Base-by-base conservation (phyloP, 2,888 invertebrate genomes). In the Celastrina argiolus region DNA sequence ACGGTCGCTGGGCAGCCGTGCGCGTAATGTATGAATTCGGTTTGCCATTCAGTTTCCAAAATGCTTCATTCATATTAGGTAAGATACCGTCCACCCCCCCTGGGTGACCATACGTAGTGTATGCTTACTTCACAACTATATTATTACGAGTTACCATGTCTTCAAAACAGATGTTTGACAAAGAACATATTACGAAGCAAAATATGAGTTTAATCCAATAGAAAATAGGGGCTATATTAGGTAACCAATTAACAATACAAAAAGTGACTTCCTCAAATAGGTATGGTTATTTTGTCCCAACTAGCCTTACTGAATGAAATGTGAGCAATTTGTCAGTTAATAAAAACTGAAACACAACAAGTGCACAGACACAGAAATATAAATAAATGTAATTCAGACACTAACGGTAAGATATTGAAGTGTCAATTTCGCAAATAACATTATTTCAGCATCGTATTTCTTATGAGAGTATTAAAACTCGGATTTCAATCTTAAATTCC, bases 11-110 rank as follows among this genome's bases (percentile, higher is more conserved):
- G 28, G n/a, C 58, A 31, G n/a, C 56, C 26, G 28, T 26, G 26
- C 22, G 22, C 22, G 58, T 58, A 61, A 61, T 22, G 61, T 61
- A 61, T 39, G 36, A 39, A 61, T 61, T 39, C 14, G 61, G 61
- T 59, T 59, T 18, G 4, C 51, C 14, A 22, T 14, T 36, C 12
- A 10, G 51, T 22, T 51, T 51, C 6, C 6, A 26, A 51, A 26
- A 22, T 4, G 16, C 22, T 51, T 51, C 51, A 5, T 22, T 22
- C 36, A 36, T 36, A 36, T 36, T 36, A 36, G n/a, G n/a, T n/a
- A n/a, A n/a, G n/a, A n/a, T n/a, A n/a, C n/a, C n/a, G n/a, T n/a
- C n/a, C n/a, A n/a, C n/a, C n/a, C n/a, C n/a, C n/a, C n/a, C n/a
- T n/a, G n/a, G n/a, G n/a, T n/a, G n/a, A n/a, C n/a, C n/a, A n/a